Percentiles rank a stretch among this genome's conserved stretches.
These are phyloP conservation scores for Centroberyx gerrardi DNA, from an alignment of 2,797 vertebrate species.

Conservation along the genomic window DNA sequence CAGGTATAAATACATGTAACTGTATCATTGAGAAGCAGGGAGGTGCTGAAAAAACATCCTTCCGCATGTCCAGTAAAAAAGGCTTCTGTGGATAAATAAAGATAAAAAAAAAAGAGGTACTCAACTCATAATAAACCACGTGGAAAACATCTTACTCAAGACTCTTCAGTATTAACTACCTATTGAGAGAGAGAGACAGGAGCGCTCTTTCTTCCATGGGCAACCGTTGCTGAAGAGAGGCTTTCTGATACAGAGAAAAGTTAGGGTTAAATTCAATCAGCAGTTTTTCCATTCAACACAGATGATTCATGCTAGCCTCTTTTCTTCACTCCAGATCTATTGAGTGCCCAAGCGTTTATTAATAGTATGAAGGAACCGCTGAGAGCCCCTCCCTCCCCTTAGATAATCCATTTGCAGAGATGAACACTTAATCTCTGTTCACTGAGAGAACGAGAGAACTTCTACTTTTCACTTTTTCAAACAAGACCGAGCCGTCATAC, in stretches of 20 bases:
- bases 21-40: too few relatives aligned
- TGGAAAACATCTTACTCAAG: constrained; percentile 6
- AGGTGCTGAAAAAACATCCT: neutral
- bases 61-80: neutral
- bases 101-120: neutral
- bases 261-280: constrained; percentile 29
- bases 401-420: constrained; percentile 49
- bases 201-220: neutral
- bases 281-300: constrained; percentile 28
- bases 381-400: constrained; percentile 20
- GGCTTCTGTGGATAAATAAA: neutral
- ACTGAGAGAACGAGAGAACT: constrained; percentile 37
- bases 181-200: neutral
- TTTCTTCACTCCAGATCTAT: constrained; percentile 33
- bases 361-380: neutral
- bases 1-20: too few relatives aligned
- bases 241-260: neutral
- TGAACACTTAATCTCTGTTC: constrained; percentile 60
- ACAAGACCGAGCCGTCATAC: constrained; percentile 35
- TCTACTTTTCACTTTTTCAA: constrained; percentile 26
- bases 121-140: neutral
- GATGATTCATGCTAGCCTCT: constrained; percentile 38
- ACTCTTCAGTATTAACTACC: constrained; percentile 1
- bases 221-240: constrained; percentile 8
- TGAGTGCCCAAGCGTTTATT: constrained; percentile 11